Percentiles rank a stretch among this genome's conserved stretches.
phyloP scores from a whole-genome alignment of 2,113 vertebrate species.

The Macrotus californicus region DNA sequence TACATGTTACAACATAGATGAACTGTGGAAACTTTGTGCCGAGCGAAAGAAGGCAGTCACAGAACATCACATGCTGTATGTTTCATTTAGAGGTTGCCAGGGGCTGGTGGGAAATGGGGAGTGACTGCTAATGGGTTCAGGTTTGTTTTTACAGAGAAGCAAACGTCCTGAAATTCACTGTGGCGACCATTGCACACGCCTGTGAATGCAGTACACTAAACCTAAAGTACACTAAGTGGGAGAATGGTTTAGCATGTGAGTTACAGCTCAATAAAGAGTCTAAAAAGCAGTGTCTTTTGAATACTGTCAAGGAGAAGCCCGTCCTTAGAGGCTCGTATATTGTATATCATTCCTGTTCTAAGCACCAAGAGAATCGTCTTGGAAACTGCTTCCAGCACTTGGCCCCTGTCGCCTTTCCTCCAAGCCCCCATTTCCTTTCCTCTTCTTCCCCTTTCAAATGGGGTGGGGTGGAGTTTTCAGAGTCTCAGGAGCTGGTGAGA shows the following conservation, averaged over 20 bases:
- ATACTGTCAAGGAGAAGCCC: rapidly evolving
- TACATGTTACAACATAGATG: rapidly evolving
- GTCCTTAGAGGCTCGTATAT: background rate
- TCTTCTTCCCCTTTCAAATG: background rate
- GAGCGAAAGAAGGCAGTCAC: background rate
- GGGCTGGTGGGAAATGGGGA: too few relatives aligned
- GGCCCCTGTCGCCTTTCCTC: background rate
- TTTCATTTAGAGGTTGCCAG: background rate
- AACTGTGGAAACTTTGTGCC: background rate
- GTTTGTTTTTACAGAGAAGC: background rate
- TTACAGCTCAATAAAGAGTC: background rate
- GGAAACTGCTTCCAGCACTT: background rate
- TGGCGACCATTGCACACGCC: background rate
- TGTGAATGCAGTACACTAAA: background rate
- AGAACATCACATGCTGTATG: background rate
- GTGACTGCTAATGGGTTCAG: background rate
- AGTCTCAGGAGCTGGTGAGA: background rate
- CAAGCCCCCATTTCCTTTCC: rapidly evolving
- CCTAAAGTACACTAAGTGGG: too few relatives aligned
- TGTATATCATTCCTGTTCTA: background rate
- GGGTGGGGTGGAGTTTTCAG: background rate
- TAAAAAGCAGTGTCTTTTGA: background rate
- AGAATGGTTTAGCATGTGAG: background rate
- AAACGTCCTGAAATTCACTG: background rate
- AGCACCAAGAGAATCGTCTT: background rate